Conservation (phyloP, 2,113 vertebrate species). For the Ophiodon elongatus region DNA sequence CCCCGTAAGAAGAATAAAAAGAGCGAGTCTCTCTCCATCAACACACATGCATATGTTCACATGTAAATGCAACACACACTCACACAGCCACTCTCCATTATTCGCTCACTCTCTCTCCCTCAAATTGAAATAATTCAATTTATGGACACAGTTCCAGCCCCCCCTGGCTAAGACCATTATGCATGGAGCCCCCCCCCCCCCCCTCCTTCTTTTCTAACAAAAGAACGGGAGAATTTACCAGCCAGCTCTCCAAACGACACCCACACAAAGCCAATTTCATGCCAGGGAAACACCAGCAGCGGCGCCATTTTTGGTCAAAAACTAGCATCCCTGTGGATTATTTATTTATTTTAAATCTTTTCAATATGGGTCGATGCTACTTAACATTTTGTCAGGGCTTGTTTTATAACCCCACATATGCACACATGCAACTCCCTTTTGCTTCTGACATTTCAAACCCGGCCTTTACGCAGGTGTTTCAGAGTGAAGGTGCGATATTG, state of each 20-base stretch:
- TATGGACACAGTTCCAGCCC: conserved; percentile 82
- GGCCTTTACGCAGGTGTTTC: not conserved
- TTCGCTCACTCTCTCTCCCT: conserved; percentile 77
- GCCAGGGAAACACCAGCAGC: conserved; percentile 79
- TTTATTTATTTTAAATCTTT: conserved; percentile 48
- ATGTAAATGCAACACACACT: conserved; percentile 74
- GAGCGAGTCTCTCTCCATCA: conserved; percentile 83
- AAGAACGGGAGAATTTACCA: conserved; percentile 84
- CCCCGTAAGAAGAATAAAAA: conserved; percentile 84
- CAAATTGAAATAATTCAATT: conserved; percentile 86
- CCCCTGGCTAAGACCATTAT: conserved; percentile 83
- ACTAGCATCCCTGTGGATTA: conserved; percentile 69
- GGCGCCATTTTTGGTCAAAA: conserved; percentile 77
- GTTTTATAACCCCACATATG: conserved; percentile 37
- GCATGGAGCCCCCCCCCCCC: conserved; percentile 68
- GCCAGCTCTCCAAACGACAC: conserved; percentile 86
- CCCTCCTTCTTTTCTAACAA: conserved; percentile 69
- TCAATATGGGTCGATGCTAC: conserved; percentile 79
- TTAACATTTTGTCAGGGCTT: conserved; percentile 71
- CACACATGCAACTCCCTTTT: conserved; percentile 12
- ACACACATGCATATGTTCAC: conserved; percentile 73
- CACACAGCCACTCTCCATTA: conserved; percentile 70
- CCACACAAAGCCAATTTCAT: conserved; percentile 88
- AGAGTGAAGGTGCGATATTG: not conserved
- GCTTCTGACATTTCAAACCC: not conserved